Base-by-base conservation (phyloP, 2,113 vertebrate genomes). In the Galeopterus variegatus region DNA sequence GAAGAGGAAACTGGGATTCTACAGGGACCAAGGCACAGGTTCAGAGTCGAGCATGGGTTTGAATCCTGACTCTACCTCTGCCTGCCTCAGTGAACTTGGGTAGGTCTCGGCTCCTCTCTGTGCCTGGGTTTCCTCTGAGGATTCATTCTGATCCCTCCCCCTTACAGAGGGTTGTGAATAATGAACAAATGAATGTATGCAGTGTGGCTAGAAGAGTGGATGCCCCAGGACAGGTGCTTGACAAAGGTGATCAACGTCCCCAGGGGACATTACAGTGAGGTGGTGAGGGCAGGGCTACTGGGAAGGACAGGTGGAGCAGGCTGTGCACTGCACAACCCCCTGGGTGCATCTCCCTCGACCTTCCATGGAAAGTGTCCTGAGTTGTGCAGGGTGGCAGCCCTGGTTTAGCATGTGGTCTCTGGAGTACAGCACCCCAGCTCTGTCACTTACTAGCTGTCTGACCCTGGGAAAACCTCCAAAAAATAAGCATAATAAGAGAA, bases 11-110 rank as follows among this genome's bases (percentile, higher is more conserved):
- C 1, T 8, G n/a, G 14, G 77, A 6, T 19, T 50, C 33, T 69
- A 54, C 26, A 21, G 60, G 60, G 70, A 8, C 1, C 11, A 23
- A 21, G 0, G 3, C 0, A 8, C 19, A 33, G 54, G 14, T 19
- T 23, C 33, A 28, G n/a, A 77, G 56, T 31, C 0, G 0, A 54
- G 13, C 3, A 12, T 17, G 3, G 8, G 14, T 31, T 70, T 14
- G 67, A 48, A 65, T 33, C 26, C 60, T 11, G n/a, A 31, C 69
- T 69, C 28, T 48, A 33, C 2, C 8, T 7, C 36, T 1, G 2
- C 8, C n/a, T 36, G 52, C 41, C 69, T n/a, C 36, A 21, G n/a
- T 1, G 1, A 21, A 15, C 2, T 11, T n/a, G 72, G 81, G 56
- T 31, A 6, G 1, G 10, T 19, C 15, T 9, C n/a, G 1, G 1